Percentiles rank a stretch among this genome's conserved stretches.
These are phyloP conservation scores for Harmothoe impar DNA, from an alignment of 2,888 invertebrate genomes.

Conservation along the genomic window DNA sequence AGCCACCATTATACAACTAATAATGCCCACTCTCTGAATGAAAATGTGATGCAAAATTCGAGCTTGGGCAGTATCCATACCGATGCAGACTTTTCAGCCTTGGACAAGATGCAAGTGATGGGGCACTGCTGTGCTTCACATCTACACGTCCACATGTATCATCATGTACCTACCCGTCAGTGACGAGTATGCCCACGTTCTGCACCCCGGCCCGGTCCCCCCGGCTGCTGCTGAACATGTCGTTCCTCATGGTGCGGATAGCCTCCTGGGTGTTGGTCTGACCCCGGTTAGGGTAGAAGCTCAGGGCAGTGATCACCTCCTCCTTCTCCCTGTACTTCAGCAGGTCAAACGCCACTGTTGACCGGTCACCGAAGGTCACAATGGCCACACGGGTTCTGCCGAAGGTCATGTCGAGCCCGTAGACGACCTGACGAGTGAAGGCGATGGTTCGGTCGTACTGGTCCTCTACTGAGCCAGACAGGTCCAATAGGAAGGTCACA, in stretches of 20 bases:
- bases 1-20: too few relatives aligned
- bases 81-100: too few relatives aligned
- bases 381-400: slow-evolving; percentile 80
- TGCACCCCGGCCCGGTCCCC: slow-evolving; percentile 67
- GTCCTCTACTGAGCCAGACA: slow-evolving; percentile 76
- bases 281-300: slow-evolving; percentile 69
- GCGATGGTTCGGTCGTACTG: slow-evolving; percentile 70
- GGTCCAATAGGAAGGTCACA: slow-evolving; percentile 78
- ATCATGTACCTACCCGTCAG: slow-evolving; percentile 73
- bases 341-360: slow-evolving; percentile 78
- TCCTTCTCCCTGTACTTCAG: slow-evolving; percentile 69
- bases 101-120: too few relatives aligned
- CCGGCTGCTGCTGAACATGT: slow-evolving; percentile 61
- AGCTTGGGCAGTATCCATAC: too few relatives aligned
- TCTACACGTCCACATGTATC: too few relatives aligned
- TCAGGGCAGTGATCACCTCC: slow-evolving; percentile 68
- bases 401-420: slow-evolving; percentile 79
- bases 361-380: slow-evolving; percentile 81
- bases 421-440: slow-evolving; percentile 80
- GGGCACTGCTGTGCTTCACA: too few relatives aligned
- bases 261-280: slow-evolving; percentile 71
- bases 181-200: slow-evolving; percentile 76
- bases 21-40: too few relatives aligned
- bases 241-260: slow-evolving; percentile 60
- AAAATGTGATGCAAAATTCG: too few relatives aligned